Evolutionary conservation across 2,797 vertebrate genomes (phyloP).

Genomic region (Pipistrellus nathusii): DNA sequence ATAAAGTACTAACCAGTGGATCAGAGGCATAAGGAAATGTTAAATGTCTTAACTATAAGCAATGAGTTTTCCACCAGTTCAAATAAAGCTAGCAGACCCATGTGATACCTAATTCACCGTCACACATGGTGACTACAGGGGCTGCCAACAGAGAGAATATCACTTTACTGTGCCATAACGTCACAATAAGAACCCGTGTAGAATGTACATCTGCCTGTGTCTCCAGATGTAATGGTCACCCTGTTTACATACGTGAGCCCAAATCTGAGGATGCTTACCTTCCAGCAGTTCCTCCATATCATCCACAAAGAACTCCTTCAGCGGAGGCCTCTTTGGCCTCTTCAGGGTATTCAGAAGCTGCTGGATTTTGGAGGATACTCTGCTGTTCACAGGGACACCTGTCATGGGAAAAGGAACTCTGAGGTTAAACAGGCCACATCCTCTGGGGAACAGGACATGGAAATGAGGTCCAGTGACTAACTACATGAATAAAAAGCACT

Average conservation of each 20-base stretch:
- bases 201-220: not conserved
- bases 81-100: not conserved
- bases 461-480: not conserved
- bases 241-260: rapidly evolving
- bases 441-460: not conserved
- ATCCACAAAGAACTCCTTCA: conserved; percentile 97
- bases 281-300: conserved; percentile 97
- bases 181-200: rapidly evolving
- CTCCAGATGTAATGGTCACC: not conserved
- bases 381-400: conserved; percentile 97
- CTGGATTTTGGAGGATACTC: conserved; percentile 98
- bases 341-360: conserved; percentile 98
- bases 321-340: conserved; percentile 95
- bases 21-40: not conserved
- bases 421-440: not conserved
- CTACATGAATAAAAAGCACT: not conserved
- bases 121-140: not conserved
- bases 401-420: not conserved
- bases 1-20: not conserved
- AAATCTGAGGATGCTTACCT: conserved; percentile 87
- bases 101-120: not conserved
- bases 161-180: rapidly evolving
- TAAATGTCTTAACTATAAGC: not conserved
- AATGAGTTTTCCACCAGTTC: not conserved
- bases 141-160: not conserved